Base-by-base conservation (phyloP, 92 coral and sea anemone genomes). In the Phenganax marumi region DNA sequence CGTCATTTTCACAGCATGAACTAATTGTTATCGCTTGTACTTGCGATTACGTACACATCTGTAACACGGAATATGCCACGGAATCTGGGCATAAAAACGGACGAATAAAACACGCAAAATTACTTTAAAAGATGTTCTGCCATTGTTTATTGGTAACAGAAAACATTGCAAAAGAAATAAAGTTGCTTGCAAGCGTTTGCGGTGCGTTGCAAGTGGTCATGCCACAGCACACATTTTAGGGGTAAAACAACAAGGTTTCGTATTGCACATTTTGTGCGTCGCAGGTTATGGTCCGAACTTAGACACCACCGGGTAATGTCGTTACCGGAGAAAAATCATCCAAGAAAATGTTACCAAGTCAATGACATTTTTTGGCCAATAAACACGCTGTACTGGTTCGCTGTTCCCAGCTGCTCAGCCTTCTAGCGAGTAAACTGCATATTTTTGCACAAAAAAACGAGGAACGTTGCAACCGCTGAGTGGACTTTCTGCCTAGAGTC, bases 11-110 rank as follows among this genome's bases (percentile, higher is more conserved):
- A 19, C 83, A 24, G 60, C 83, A 46, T 65, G 83, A 63, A 12
- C 55, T 78, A 48, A 39, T 78, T 78, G 83, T 78, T 78, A 78
- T 78, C 83, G 83, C 83, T 60, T 48, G n/a, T n/a, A 46, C 57
- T 53, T 61, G 83, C 43, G 43, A 33, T 48, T 72, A 22, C 21
- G 3, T 18, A 22, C 14, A 26, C 73, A 49, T 78, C 50, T 56
- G 81, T 26, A 64, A 52, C 71, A 49, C 17, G 21, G 46, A 17
- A 78, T 26, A 19, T 61, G 68, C 24, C 17, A 5, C 7, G 39
- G 63, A 78, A 78, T 78, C 83, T 78, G 83, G 83, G 68, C 52
- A 21, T 63, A 50, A 60, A 78, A 60, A 43, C 61, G 9, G 10
- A 12, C 63, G 73, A 8, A 17, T 39, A 78, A 23, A 10, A 8